Evolutionary conservation across 2,888 invertebrate species (phyloP).

Genomic region (Synergus laeviventris): DNA sequence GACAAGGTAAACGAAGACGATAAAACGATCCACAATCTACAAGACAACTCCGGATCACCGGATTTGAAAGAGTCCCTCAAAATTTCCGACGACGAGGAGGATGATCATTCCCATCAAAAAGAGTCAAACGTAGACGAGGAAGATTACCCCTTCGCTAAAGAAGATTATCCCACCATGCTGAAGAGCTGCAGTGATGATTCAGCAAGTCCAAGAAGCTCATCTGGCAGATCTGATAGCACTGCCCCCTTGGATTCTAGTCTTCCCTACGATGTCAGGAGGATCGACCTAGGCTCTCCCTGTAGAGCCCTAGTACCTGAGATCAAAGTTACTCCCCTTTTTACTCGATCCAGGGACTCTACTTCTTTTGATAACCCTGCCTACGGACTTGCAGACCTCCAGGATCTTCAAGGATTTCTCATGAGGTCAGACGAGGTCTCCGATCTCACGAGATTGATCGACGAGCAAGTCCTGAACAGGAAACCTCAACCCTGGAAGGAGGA

Average conservation of each 20-base stretch:
- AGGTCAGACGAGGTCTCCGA: conserved; percentile 71
- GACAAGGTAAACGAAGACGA: conserved; percentile 47
- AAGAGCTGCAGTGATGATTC: conserved; percentile 74
- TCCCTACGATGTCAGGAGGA: conserved; percentile 68
- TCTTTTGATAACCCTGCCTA: conserved; percentile 74
- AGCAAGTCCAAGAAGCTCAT: conserved; percentile 73
- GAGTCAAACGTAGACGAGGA: conserved; percentile 74
- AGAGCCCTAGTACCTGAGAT: conserved; percentile 65
- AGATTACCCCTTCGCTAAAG: conserved; percentile 74
- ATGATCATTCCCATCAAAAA: conserved; percentile 58
- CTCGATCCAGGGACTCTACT: conserved; percentile 60
- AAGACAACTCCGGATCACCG: conserved; percentile 38
- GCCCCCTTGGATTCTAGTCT: conserved; percentile 69
- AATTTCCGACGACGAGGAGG: conserved; percentile 61
- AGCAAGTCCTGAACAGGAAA: conserved; percentile 56
- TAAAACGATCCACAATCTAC: conserved; percentile 43
- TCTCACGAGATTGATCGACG: conserved; percentile 69
- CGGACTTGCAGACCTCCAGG: conserved; percentile 68
- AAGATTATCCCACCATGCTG: conserved; percentile 74
- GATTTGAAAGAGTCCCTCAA: conserved; percentile 59
- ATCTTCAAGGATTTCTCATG: conserved; percentile 67
- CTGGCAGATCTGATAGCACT: conserved; percentile 73
- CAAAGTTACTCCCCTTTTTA: conserved; percentile 65
- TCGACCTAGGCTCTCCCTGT: conserved; percentile 71
- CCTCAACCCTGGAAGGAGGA: conserved; percentile 48